phyloP scores from a whole-genome alignment of 2,113 vertebrate species.

The Lagopus muta region DNA sequence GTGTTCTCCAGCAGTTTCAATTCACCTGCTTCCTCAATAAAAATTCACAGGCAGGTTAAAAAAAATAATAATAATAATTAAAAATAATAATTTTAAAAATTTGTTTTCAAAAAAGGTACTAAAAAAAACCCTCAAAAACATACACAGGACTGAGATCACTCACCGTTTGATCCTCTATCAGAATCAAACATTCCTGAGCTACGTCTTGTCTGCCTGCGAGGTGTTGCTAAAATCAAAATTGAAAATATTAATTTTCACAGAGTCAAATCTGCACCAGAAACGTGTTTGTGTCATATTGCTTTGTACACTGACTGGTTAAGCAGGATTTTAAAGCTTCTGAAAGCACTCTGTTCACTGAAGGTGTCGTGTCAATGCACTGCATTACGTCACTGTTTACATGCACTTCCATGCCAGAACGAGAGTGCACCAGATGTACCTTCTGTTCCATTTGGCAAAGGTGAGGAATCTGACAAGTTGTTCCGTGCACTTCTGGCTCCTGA shows the following conservation, averaged over 20 bases:
- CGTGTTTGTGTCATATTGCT: neutral
- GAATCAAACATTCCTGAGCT: slow-evolving; percentile 86
- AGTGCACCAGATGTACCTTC: slow-evolving; percentile 55
- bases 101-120: neutral
- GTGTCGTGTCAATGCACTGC: neutral
- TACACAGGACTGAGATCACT: slow-evolving; percentile 10
- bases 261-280: neutral
- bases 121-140: neutral
- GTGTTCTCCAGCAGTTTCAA: neutral
- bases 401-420: neutral
- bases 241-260: slow-evolving; percentile 12
- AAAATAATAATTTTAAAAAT: neutral
- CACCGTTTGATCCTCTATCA: slow-evolving; percentile 82
- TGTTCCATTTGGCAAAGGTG: slow-evolving; percentile 80
- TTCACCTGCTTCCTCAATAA: neutral
- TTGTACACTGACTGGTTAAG: neutral
- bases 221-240: slow-evolving; percentile 74
- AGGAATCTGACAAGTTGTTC: slow-evolving; percentile 65
- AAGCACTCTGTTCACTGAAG: neutral
- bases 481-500: slow-evolving; percentile 73
- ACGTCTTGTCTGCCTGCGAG: slow-evolving; percentile 79
- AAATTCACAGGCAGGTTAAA: neutral
- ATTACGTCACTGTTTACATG: neutral
- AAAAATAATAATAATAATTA: too few relatives aligned
- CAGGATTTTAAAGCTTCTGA: neutral